phyloP scores from a whole-genome alignment of 2,888 invertebrate species.

The Acleris holmiana region DNA sequence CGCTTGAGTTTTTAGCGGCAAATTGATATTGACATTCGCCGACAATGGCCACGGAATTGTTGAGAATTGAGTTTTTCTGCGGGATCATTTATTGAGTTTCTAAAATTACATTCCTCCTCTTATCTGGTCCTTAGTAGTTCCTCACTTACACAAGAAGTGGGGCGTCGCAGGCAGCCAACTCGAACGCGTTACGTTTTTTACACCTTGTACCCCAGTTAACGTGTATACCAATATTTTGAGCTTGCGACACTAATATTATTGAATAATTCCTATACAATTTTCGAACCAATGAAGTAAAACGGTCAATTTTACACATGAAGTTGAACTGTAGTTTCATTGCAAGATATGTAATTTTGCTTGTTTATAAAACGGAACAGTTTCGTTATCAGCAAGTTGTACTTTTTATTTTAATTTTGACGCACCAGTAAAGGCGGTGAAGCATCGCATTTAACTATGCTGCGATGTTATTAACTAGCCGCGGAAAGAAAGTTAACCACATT shows the following conservation, averaged over 20 bases:
- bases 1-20: not conserved
- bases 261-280: conserved; percentile 42
- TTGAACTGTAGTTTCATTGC: not conserved
- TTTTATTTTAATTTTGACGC: conserved; percentile 35
- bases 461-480: conserved; percentile 33
- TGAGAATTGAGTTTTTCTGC: conserved; percentile 35
- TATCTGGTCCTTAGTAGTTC: conserved; percentile 45
- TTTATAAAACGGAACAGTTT: conserved; percentile 9
- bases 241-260: conserved; percentile 58
- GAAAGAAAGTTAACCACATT: conserved; percentile 36
- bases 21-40: conserved; percentile 3
- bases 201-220: conserved; percentile 48
- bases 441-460: conserved; percentile 36
- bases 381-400: conserved; percentile 12
- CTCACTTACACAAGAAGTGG: conserved; percentile 60
- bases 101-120: conserved; percentile 33
- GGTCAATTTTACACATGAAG: conserved; percentile 3
- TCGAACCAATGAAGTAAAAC: conserved; percentile 16
- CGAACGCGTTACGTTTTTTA: conserved; percentile 64
- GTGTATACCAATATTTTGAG: conserved; percentile 39
- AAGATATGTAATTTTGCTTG: not conserved
- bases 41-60: not conserved
- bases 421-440: conserved; percentile 27
- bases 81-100: conserved; percentile 25
- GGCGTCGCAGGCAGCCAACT: conserved; percentile 57